phyloP scores from a whole-genome alignment of 1,140 invertebrate genomes.

The Whitmania pigra region DNA sequence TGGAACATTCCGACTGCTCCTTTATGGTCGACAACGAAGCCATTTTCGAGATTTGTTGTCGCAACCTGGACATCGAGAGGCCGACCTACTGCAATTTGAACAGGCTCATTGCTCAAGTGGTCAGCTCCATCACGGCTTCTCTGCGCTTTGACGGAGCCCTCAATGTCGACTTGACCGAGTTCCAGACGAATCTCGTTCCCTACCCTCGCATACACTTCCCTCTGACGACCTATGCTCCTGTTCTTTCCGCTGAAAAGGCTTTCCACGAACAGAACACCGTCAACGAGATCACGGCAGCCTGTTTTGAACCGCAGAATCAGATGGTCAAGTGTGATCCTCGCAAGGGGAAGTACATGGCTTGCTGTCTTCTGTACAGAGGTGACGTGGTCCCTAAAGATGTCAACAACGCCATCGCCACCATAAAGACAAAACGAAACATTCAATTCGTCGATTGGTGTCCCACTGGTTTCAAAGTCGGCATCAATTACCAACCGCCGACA shows the following conservation, averaged over 20 bases:
- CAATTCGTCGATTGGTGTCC: slow-evolving; percentile 80
- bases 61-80: slow-evolving; percentile 39
- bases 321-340: slow-evolving; percentile 56
- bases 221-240: slow-evolving; percentile 18
- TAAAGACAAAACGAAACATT: slow-evolving; percentile 64
- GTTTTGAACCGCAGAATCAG: slow-evolving; percentile 75
- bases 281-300: slow-evolving; percentile 68
- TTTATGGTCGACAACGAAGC: slow-evolving; percentile 45
- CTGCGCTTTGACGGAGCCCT: slow-evolving; percentile 58
- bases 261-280: slow-evolving; percentile 39
- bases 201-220: slow-evolving; percentile 19
- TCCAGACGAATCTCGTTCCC: slow-evolving; percentile 55
- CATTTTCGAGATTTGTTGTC: slow-evolving; percentile 60
- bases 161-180: slow-evolving; percentile 59
- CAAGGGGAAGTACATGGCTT: slow-evolving; percentile 35
- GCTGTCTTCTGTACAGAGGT: slow-evolving; percentile 33
- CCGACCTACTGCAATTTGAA: slow-evolving; percentile 36
- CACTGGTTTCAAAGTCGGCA: slow-evolving; percentile 51
- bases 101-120: slow-evolving; percentile 42
- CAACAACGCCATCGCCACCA: slow-evolving; percentile 68
- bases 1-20: slow-evolving; percentile 37
- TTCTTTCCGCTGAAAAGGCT: slow-evolving; percentile 33
- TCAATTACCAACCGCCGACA: slow-evolving; percentile 44
- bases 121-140: slow-evolving; percentile 49
- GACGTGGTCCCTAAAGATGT: slow-evolving; percentile 61